Conservation (phyloP, 2,888 invertebrate species). For the Drosophila barbarae region DNA sequence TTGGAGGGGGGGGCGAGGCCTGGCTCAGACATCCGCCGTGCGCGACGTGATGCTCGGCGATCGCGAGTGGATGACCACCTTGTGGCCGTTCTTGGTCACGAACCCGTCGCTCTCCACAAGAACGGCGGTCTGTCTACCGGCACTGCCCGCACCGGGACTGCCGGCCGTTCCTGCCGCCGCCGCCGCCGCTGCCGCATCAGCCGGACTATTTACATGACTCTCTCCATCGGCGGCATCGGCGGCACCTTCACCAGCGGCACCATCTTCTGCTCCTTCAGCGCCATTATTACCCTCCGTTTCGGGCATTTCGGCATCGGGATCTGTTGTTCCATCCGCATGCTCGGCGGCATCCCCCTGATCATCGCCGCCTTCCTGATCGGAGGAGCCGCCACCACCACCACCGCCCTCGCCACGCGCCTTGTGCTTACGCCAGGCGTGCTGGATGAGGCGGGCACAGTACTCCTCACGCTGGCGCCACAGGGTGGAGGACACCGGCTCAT, state of each 20-base stretch:
- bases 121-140: constrained; percentile 88
- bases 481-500: constrained; percentile 96
- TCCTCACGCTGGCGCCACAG: constrained; percentile 97
- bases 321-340: constrained; percentile 43
- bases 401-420: constrained; percentile 84
- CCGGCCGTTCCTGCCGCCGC: constrained; percentile 61
- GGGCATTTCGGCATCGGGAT: constrained; percentile 46
- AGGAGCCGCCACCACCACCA: constrained; percentile 78
- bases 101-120: constrained; percentile 91
- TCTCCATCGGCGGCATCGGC: constrained; percentile 69
- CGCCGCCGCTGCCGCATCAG: constrained; percentile 43
- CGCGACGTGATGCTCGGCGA: constrained; percentile 91
- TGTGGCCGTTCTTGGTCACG: constrained; percentile 92
- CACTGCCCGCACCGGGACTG: constrained; percentile 81
- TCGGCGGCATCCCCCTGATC: constrained; percentile 66
- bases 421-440: constrained; percentile 96
- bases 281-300: constrained; percentile 6
- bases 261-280: constrained; percentile 43
- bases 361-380: constrained; percentile 75
- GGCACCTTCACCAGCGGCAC: constrained; percentile 69
- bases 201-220: constrained; percentile 64
- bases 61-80: constrained; percentile 92
- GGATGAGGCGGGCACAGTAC: constrained; percentile 96
- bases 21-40: constrained; percentile 92
- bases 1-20: constrained; percentile 87